Base-by-base conservation (phyloP, 2,797 vertebrate genomes). In the Myoxocephalus aenaeus region DNA sequence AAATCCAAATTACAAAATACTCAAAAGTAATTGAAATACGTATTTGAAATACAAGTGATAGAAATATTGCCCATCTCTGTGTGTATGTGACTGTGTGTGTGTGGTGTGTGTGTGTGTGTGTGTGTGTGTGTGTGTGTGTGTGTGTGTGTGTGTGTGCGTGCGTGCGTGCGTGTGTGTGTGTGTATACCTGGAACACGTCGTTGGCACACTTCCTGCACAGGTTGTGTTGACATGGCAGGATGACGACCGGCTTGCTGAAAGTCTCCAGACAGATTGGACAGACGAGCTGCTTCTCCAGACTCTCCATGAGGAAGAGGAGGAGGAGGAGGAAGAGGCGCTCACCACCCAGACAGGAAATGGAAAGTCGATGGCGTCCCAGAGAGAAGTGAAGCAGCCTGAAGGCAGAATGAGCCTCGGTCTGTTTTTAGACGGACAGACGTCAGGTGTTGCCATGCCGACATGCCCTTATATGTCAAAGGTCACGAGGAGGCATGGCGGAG, bases 241-340 rank as follows among this genome's bases (percentile, higher is more conserved):
- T 99, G 59, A 99, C 97, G 91, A 99, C 98, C 0, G 98, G 98
- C 77, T 99, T 99, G 27, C 96, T 96, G 92, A 99, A 99, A 94
- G 98, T 97, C 92, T 99, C 98, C 82, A 99, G 90, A 85, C 98
- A 99, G 93, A 99, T 99, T 38, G 98, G 98, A 81, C 98, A 99
- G 65, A 99, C 94, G 9, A 99, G 95, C 87, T 99, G 98, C 79
- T 98, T 99, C 93, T 99, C 97, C 91, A 99, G 89, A 86, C 94
- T 96, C 85, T 99, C 97, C 97, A 98, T 97, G 82, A 93, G 92
- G 74, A 15, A 13, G 13, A 8, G 1, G 9, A 56, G 14, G 53
- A 48, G 8, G 20, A 17, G 32, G 6, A 11, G n/a, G 12, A 3
- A 2, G 36, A 38, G 36, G 36, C 10, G 34, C 7, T 36, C 34